Percentiles rank a stretch among this genome's conserved stretches.
Conservation (phyloP, 2,888 invertebrate species). For the Parnassius mnemosyne region DNA sequence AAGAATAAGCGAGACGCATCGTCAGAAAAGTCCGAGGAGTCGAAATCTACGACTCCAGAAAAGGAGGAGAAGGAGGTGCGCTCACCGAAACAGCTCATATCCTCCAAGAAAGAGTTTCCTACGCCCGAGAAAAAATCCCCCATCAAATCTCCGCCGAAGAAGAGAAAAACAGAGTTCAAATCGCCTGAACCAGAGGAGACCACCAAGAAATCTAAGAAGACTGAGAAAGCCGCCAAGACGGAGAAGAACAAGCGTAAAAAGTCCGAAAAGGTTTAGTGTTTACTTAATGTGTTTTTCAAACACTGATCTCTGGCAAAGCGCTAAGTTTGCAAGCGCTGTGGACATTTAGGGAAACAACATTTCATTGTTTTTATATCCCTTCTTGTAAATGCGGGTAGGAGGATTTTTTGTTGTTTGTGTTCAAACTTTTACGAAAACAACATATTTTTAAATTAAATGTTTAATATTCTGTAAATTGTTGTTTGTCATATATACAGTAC, state of each 20-base stretch:
- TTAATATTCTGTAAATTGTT: not conserved
- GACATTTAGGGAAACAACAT: slow-evolving; percentile 28
- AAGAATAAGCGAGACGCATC: slow-evolving; percentile 36
- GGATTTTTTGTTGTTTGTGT: slow-evolving; percentile 4
- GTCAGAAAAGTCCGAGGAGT: slow-evolving; percentile 33
- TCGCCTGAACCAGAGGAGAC: slow-evolving; percentile 50
- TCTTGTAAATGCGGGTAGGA: slow-evolving; percentile 21
- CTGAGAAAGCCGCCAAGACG: no score
- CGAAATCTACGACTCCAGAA: slow-evolving; percentile 42
- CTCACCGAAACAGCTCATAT: slow-evolving; percentile 61
- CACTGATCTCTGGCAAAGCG: slow-evolving; percentile 38
- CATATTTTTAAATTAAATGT: no score
- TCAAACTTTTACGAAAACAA: no score
- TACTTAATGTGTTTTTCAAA: slow-evolving; percentile 62
- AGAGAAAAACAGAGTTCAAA: slow-evolving; percentile 53
- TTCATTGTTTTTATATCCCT: slow-evolving; percentile 5
- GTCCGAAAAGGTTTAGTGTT: slow-evolving; percentile 74
- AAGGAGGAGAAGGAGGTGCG: slow-evolving; percentile 45
- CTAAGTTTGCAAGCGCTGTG: slow-evolving; percentile 28
- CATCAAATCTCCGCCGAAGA: slow-evolving; percentile 60
- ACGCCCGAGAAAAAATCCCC: slow-evolving; percentile 50
- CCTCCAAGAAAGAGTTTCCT: slow-evolving; percentile 56
- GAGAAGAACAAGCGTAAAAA: slow-evolving; percentile 60
- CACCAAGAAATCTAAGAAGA: slow-evolving; percentile 44
- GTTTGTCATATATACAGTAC: not conserved